phyloP scores from a whole-genome alignment of 2,113 vertebrate species.

The Rhea americana region DNA sequence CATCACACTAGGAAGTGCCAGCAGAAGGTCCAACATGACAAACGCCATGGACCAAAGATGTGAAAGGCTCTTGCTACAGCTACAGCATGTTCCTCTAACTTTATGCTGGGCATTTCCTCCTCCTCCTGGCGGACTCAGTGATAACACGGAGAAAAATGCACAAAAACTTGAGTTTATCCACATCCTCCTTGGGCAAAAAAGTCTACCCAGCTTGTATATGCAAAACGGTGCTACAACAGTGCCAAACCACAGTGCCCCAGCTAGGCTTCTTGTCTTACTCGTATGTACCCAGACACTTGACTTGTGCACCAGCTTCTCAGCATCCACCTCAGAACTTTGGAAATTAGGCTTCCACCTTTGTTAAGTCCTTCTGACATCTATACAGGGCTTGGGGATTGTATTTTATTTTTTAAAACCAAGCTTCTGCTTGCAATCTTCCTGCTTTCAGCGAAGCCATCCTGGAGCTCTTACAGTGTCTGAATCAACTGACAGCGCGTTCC shows the following conservation, averaged over 20 bases:
- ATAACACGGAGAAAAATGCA: neutral
- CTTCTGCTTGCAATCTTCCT: neutral
- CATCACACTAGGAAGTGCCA: neutral
- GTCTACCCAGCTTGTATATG: neutral
- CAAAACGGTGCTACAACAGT: neutral
- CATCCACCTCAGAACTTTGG: neutral
- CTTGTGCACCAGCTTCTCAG: neutral
- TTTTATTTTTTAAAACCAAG: neutral
- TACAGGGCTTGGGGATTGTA: neutral
- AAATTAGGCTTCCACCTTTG: neutral
- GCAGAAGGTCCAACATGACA: neutral
- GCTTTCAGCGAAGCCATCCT: neutral
- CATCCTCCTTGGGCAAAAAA: neutral
- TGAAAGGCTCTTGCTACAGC: neutral
- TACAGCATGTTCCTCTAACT: neutral
- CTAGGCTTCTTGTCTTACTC: neutral
- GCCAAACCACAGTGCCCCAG: neutral
- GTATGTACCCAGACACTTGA: neutral
- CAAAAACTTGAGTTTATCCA: neutral
- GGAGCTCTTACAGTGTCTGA: neutral
- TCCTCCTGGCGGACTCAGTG: neutral
- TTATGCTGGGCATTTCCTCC: neutral
- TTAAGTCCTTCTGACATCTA: neutral
- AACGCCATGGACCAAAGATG: neutral
- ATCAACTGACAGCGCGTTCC: neutral